These are phyloP conservation scores for Griposia aprilina DNA, from an alignment of 2,888 invertebrate species.

Conservation along the genomic window DNA sequence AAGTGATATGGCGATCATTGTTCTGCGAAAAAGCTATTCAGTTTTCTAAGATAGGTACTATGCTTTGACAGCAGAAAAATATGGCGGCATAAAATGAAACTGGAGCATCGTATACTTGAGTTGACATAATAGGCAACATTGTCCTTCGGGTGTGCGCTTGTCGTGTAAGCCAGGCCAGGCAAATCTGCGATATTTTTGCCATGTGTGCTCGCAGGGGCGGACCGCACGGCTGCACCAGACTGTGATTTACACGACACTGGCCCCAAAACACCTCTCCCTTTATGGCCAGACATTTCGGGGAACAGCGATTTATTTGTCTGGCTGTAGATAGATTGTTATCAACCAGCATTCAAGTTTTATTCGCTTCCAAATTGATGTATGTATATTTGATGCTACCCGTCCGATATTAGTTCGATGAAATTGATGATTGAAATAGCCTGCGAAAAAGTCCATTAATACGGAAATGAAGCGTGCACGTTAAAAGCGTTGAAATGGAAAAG, in stretches of 20 bases:
- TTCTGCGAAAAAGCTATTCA: constrained; percentile 48
- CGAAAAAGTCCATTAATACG: constrained; percentile 30
- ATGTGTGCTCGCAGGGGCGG: constrained; percentile 62
- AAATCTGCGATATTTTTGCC: constrained; percentile 54
- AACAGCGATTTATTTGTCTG: constrained; percentile 84
- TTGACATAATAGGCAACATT: constrained; percentile 43
- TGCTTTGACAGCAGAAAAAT: constrained; percentile 44
- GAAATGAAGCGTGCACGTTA: constrained; percentile 31
- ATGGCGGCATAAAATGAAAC: constrained; percentile 52
- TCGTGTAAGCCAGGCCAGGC: constrained; percentile 48
- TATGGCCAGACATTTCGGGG: constrained; percentile 80
- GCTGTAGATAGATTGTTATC: constrained; percentile 74
- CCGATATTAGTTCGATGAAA: constrained; percentile 45
- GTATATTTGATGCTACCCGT: constrained; percentile 39
- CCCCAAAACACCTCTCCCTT: constrained; percentile 78
- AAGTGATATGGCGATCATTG: constrained; percentile 61
- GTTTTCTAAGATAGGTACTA: constrained; percentile 50
- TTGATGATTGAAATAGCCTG: constrained; percentile 41
- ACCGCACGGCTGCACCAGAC: constrained; percentile 72
- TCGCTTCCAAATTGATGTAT: constrained; percentile 38
- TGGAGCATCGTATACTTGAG: constrained; percentile 51
- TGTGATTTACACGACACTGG: constrained; percentile 82
- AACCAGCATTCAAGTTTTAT: constrained; percentile 59
- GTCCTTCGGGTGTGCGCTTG: constrained; percentile 44
- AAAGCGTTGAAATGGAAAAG: constrained; percentile 38